Percentiles rank a stretch among this genome's conserved stretches.
Conservation (phyloP, 92 coral and sea anemone genomes). For the Epizoanthus scotinus region DNA sequence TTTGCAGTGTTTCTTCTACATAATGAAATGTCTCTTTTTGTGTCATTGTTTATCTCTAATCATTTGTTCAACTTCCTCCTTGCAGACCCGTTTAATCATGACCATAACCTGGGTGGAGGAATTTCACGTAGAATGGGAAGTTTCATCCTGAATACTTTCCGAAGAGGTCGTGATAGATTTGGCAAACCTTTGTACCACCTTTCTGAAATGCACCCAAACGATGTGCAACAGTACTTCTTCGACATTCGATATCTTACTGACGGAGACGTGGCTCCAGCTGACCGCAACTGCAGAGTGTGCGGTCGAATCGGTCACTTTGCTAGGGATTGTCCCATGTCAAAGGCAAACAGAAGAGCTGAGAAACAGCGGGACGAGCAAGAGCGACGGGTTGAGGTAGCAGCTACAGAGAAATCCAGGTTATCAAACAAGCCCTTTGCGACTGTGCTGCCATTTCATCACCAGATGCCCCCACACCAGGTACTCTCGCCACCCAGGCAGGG, state of each 20-base stretch:
- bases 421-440: slow-evolving; percentile 11
- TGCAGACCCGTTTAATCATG: slow-evolving; percentile 92
- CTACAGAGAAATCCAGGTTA: slow-evolving; percentile 4
- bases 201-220: slow-evolving; percentile 34
- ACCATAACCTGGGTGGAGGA: slow-evolving; percentile 97
- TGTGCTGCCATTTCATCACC: neutral
- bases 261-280: slow-evolving; percentile 82
- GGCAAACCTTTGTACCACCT: slow-evolving; percentile 63
- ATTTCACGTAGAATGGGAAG: slow-evolving; percentile 80
- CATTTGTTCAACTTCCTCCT: neutral
- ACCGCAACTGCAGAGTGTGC: slow-evolving; percentile 88
- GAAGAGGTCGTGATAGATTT: slow-evolving; percentile 86
- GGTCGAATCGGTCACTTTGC: slow-evolving; percentile 92
- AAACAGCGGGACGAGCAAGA: slow-evolving; percentile 55
- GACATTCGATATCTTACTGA: slow-evolving; percentile 63
- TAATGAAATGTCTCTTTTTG: no score
- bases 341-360: slow-evolving; percentile 70
- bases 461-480: neutral
- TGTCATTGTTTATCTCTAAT: neutral
- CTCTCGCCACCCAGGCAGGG: neutral
- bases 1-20: neutral
- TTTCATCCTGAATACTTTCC: slow-evolving; percentile 71
- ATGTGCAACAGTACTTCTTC: slow-evolving; percentile 70
- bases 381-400: slow-evolving; percentile 8
- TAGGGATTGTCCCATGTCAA: slow-evolving; percentile 77